Base-by-base conservation (phyloP, 1,140 invertebrate genomes). In the Neodiprion fabricii region DNA sequence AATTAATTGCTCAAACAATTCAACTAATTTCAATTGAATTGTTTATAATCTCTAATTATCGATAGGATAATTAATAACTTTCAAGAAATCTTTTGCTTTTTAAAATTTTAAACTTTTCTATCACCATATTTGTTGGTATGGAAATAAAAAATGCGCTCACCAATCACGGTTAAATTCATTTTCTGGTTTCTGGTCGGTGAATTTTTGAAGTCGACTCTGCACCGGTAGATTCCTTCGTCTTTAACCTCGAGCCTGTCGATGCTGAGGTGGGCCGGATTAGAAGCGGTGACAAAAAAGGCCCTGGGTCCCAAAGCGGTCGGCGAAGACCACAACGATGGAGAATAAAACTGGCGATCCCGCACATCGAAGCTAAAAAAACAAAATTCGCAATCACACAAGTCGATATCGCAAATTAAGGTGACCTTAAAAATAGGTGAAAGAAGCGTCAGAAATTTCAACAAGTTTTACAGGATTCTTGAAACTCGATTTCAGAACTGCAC, bases 151-250 rank as follows among this genome's bases (percentile, higher is more conserved):
- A 14, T 7, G 67, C 49, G 82, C 88, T 88, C 81, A 92, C 91
- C 90, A 68, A 91, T 90, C 70, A 92, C 89, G 75, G 89, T 90
- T 70, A 92, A 82, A 80, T 91, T 90, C 74, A 90, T 88, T 73
- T 88, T 87, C 48, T 88, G 85, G 81, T 91, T 91, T 53, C 87
- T 84, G 23, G 91, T 91, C 11, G 90, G 90, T 48, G 89, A 90
- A 75, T 90, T 89, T 75, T 87, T 88, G 81, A 91, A 92, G 80
- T 92, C 91, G 28, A 92, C 91, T 77, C 91, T 82, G 79, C 91
- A 92, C 61, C 90, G 81, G 81, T 91, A 92, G 72, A 91, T 83
- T 17, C 90, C 91, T 71, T 90, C 88, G 75, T 92, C 91, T 9
- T 80, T 83, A 61, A 85, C 79, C 73, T 86, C 82, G 11, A 91